These are phyloP conservation scores for Lasiommata megera DNA, from an alignment of 2,888 invertebrate genomes.

Conservation along the genomic window DNA sequence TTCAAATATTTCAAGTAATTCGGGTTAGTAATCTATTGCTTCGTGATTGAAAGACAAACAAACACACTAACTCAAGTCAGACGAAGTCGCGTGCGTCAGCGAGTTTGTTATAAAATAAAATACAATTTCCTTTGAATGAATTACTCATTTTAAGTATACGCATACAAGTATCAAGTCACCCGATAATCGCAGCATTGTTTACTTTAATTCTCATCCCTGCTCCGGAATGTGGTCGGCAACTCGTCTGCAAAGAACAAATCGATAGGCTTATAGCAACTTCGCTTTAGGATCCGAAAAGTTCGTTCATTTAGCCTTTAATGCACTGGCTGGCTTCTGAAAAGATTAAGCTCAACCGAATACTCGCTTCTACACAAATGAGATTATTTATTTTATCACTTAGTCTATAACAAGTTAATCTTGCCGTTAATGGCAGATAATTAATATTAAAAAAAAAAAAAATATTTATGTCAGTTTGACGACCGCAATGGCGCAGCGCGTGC, in stretches of 20 bases:
- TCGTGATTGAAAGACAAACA: too few relatives aligned
- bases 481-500: too few relatives aligned
- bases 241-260: slow-evolving; percentile 23
- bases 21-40: too few relatives aligned
- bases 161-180: neutral
- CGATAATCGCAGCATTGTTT: neutral
- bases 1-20: too few relatives aligned
- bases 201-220: neutral
- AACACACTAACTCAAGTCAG: too few relatives aligned
- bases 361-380: slow-evolving; percentile 1
- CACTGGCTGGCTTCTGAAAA: slow-evolving; percentile 20
- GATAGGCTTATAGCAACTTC: slow-evolving; percentile 28
- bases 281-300: slow-evolving; percentile 23
- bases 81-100: too few relatives aligned
- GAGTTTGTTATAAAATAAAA: too few relatives aligned
- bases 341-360: slow-evolving; percentile 26
- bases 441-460: too few relatives aligned
- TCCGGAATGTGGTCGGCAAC: slow-evolving; percentile 7
- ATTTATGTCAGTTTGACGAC: too few relatives aligned
- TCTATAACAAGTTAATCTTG: neutral
- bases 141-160: too few relatives aligned
- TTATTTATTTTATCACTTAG: neutral
- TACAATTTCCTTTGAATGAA: too few relatives aligned
- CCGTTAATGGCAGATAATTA: too few relatives aligned
- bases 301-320: slow-evolving; percentile 20